A percentile compares a stretch with the other conserved stretches of the same genome.
phyloP scores from a whole-genome alignment of 2,797 vertebrate species.

The Jordanella pulchra region DNA sequence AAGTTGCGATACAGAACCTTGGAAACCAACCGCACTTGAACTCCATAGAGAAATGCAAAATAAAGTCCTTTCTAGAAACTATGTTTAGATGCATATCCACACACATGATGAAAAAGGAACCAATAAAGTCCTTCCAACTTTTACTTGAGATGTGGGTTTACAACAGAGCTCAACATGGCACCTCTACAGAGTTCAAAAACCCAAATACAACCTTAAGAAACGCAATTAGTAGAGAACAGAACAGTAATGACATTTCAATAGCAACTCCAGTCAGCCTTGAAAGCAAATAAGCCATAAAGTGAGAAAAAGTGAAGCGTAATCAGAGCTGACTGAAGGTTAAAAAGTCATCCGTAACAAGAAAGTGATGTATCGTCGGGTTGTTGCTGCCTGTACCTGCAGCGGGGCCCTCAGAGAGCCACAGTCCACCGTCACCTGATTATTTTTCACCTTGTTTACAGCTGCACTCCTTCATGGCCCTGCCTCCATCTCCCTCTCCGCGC shows the following conservation, averaged over 20 bases:
- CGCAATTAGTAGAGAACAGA: constrained; percentile 8
- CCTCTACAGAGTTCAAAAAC: neutral
- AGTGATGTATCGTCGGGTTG: constrained; percentile 55
- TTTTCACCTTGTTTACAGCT: constrained; percentile 76
- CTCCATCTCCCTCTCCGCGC: constrained; percentile 62
- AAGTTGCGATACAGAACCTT: too few species aligned
- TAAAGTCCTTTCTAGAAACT: too few species aligned
- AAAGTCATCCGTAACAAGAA: constrained; percentile 53
- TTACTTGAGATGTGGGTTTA: too few species aligned
- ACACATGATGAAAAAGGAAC: too few species aligned
- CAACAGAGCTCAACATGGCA: too few species aligned
- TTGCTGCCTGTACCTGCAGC: constrained; percentile 38
- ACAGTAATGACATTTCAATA: constrained; percentile 28
- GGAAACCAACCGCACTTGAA: too few species aligned
- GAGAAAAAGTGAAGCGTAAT: constrained; percentile 23
- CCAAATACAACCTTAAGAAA: neutral
- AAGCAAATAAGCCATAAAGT: constrained; percentile 45
- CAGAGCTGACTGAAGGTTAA: constrained; percentile 59
- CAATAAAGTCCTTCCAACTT: too few species aligned
- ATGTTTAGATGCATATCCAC: too few species aligned
- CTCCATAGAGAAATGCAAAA: too few species aligned
- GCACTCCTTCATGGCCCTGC: constrained; percentile 58
- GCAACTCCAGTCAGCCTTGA: constrained; percentile 20
- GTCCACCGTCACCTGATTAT: constrained; percentile 73
- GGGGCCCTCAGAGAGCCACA: constrained; percentile 62